Conservation (phyloP, 2,797 vertebrate species). For the Enteromius trimaculatus region DNA sequence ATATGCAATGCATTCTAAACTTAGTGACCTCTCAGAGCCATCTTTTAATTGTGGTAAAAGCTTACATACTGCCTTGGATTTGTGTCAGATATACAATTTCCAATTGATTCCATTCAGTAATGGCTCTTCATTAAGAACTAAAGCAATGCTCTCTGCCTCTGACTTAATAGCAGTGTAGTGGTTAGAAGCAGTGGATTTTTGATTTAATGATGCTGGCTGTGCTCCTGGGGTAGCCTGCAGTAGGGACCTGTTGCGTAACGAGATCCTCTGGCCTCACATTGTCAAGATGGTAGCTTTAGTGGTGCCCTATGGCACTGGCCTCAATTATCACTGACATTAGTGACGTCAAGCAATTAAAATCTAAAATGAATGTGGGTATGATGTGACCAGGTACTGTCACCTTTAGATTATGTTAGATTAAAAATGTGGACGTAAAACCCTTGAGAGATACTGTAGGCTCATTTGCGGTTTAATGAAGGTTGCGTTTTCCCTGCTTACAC, state of each 20-base stretch:
- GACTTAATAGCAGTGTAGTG: constrained; percentile 31
- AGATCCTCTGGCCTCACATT: constrained; percentile 34
- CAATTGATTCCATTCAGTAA: constrained; percentile 4
- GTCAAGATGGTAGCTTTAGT: not conserved
- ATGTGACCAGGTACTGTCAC: constrained; percentile 13
- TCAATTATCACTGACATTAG: not conserved
- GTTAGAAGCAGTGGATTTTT: constrained; percentile 19
- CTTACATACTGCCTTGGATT: not conserved
- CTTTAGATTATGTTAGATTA: constrained; percentile 11
- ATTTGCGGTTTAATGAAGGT: constrained; percentile 8
- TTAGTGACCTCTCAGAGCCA: not conserved
- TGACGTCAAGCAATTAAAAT: not conserved
- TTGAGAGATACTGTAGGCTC: not conserved
- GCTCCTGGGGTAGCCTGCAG: constrained; percentile 31
- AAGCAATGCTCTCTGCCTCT: constrained; percentile 9
- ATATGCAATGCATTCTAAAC: not conserved
- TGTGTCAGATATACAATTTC: constrained; percentile 13
- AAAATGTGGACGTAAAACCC: not conserved
- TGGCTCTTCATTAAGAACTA: constrained; percentile 30
- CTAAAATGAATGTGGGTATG: not conserved
- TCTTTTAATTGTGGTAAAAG: constrained; percentile 15
- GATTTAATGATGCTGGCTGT: constrained; percentile 36
- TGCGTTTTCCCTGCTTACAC: constrained; percentile 30
- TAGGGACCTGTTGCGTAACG: constrained; percentile 43
- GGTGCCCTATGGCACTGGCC: not conserved